Base-by-base conservation (phyloP, 2,797 vertebrate genomes). In the Epinephelus awoara region DNA sequence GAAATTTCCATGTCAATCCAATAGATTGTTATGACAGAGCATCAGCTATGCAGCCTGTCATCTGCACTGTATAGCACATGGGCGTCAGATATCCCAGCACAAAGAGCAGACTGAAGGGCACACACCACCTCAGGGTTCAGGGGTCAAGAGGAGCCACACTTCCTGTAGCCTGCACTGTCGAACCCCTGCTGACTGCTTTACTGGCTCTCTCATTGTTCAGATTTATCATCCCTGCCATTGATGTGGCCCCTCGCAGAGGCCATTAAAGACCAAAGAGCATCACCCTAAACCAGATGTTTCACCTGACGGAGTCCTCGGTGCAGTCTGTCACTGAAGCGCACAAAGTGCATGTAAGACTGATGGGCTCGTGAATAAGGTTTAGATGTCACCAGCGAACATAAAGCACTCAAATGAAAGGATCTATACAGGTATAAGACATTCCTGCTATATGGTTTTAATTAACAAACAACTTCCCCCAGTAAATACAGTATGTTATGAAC, bases 201-300 rank as follows among this genome's bases (percentile, higher is more conserved):
- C 91, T 90, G 89, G 90, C 89, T 85, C 85, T 84, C 88, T 92
- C 91, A 87, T 94, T 92, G 90, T 92, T 90, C 88, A 91, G 85
- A 93, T 94, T 93, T 92, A 91, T 94, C 93, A 88, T 93, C 85
- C 75, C 63, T 82, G 82, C 92, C 91, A 91, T 78, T 91, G 92
- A 93, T 92, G 93, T 93, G 90, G 90, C 86, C 89, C 89, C 90
- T 91, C 2, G 17, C 88, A 70, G 90, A 88, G 88, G 62, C 88
- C 74, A 77, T 91, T 89, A 92, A 92, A 92, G 89, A 91, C 92
- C 93, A 94, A 93, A 94, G 88, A 93, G 86, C 88, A 89, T 92
- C 92, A 89, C 92, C 89, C 85, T 76, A 79, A 91, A 91, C 91
- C 94, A 95, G 93, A 95, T 94, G 94, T 95, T 93, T 84, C 80